Base-by-base conservation (phyloP, 2,797 vertebrate species). In the Lagocephalus sceleratus region DNA sequence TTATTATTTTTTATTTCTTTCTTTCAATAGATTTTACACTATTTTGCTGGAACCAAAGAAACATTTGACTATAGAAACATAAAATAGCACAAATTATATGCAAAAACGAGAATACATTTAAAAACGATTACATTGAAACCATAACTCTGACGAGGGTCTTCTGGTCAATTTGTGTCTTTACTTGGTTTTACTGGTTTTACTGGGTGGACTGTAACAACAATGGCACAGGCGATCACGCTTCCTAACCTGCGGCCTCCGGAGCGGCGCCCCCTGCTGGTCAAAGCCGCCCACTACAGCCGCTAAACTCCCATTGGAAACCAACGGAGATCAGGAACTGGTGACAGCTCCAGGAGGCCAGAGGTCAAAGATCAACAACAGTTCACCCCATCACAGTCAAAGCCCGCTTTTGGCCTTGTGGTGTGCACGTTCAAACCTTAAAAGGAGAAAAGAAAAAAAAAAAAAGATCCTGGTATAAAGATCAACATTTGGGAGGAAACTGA, bases 21-120 rank as follows among this genome's bases (percentile, higher is more conserved):
- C 79, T 87, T 82, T 87, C 81, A 87, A 87, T 87, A 87, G 74
- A 84, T 87, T 87, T 84, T 84, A 87, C 86, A 89, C 80, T 86
- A 86, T 84, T 83, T 82, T 68, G 82, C 82, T 86, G 78, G 81
- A 87, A 87, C 80, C 87, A 88, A 89, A 86, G 73, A 79, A 89
- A 87, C 81, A 79, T 84, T 83, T 75, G 82, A 90, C 90, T 88
- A 88, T 82, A 87, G 72, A 82, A 89, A 89, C 85, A 84, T 86
- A 86, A 87, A 83, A 79, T 82, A 83, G 81, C 85, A 85, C 86
- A 87, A 88, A 90, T 84, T 89, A 88, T 83, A 87, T 85, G 81
- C 77, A 82, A 87, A 81, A 85, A 42, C 5, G n/a, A 67, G 39
- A 83, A 81, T 63, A 78, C 74, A 77, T 69, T 79, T 52, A 74